Evolutionary conservation across 1,140 invertebrate species (phyloP).

Genomic region (Laupala kohalensis): DNA sequence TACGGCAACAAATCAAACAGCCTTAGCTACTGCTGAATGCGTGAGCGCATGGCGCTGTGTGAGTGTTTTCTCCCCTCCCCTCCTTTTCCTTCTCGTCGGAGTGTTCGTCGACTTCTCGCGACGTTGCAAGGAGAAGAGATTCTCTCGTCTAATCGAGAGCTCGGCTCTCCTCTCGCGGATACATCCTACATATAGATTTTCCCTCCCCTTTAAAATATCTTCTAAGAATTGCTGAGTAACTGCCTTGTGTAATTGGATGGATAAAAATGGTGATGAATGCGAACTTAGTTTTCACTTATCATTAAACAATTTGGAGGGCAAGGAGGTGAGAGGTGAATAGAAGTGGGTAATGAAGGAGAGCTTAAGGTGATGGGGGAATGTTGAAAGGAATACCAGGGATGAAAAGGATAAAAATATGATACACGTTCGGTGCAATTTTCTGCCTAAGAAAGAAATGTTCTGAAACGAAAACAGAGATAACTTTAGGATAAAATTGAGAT

Average conservation of each 20-base stretch:
- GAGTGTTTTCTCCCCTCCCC: neutral
- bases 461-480: too few species aligned
- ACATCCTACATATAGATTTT: neutral
- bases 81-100: too few species aligned
- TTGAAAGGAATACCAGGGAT: too few species aligned
- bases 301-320: conserved; percentile 16
- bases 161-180: neutral
- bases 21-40: conserved; percentile 19
- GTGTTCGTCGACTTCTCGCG: too few species aligned
- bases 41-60: neutral
- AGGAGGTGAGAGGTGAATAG: conserved; percentile 1
- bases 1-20: conserved; percentile 33
- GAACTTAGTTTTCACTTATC: conserved; percentile 15
- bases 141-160: neutral
- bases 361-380: too few species aligned
- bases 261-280: conserved; percentile 17
- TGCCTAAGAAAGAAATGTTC: too few species aligned
- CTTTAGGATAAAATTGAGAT: too few species aligned
- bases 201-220: conserved; percentile 15
- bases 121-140: neutral
- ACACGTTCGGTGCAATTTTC: too few species aligned
- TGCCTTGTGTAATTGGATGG: conserved; percentile 15
- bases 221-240: conserved; percentile 17
- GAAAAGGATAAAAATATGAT: too few species aligned
- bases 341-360: neutral